phyloP scores from a whole-genome alignment of 2,888 invertebrate species.

The Ptychoptera contaminata region DNA sequence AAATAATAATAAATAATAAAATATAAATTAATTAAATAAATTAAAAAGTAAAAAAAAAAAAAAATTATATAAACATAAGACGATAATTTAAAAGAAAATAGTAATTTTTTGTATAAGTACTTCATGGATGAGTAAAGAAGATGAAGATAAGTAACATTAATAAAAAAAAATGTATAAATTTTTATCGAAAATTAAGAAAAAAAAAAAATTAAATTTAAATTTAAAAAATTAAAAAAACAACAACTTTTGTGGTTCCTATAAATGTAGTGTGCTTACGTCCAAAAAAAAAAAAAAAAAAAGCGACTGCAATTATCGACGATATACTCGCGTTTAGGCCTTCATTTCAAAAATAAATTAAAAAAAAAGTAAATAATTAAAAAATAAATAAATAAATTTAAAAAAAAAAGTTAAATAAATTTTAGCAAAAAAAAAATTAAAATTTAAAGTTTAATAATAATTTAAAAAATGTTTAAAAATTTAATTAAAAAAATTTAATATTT shows the following conservation, averaged over 20 bases:
- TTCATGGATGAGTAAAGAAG: constrained; percentile 23
- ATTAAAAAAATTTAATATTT: constrained; percentile 5
- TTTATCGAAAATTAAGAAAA: constrained; percentile 9
- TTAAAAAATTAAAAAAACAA: constrained; percentile 13
- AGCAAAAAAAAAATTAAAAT: constrained; percentile 11
- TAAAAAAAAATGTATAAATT: constrained; percentile 10
- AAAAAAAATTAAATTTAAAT: constrained; percentile 12
- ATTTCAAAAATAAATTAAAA: constrained; percentile 43
- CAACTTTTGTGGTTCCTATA: constrained; percentile 21
- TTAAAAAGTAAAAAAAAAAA: constrained; percentile 4
- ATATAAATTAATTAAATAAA: constrained; percentile 14
- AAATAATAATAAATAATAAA: constrained; percentile 10
- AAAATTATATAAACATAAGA: not conserved
- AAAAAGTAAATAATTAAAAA: constrained; percentile 34
- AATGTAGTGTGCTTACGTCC: constrained; percentile 21
- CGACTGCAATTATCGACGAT: constrained; percentile 42
- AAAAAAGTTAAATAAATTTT: constrained; percentile 12
- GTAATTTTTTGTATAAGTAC: constrained; percentile 4
- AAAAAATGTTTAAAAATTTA: constrained; percentile 2
- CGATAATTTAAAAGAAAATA: constrained; percentile 9
- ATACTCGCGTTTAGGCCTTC: constrained; percentile 51
- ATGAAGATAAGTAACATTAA: constrained; percentile 11
- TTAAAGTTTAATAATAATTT: constrained; percentile 5
- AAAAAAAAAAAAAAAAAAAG: constrained; percentile 14
- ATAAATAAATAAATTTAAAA: constrained; percentile 14